Evolutionary conservation across 2,888 invertebrate species (phyloP).

Genomic region (Apantesis nais): DNA sequence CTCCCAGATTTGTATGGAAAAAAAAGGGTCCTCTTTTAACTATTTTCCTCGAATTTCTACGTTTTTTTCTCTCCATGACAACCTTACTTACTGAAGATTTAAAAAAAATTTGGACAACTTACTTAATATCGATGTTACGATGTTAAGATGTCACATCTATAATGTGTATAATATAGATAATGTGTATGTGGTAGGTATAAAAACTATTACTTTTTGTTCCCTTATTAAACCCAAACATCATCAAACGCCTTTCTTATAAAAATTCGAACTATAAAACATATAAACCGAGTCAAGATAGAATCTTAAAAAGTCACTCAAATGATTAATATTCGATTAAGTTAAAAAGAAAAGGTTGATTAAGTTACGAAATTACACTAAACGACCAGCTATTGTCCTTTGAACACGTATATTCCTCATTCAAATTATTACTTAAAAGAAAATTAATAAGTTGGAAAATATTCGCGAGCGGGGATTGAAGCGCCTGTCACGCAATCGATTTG

Average conservation of each 20-base stretch:
- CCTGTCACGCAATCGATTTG: constrained; percentile 65
- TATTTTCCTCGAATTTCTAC: background rate
- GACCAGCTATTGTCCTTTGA: background rate
- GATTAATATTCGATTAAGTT: too few relatives aligned
- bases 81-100: background rate
- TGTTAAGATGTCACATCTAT: too few relatives aligned
- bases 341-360: background rate
- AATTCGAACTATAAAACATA: too few relatives aligned
- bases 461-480: constrained; percentile 59
- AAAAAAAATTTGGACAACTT: background rate
- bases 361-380: background rate
- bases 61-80: background rate
- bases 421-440: constrained; percentile 54
- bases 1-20: too few relatives aligned
- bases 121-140: too few relatives aligned
- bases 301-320: background rate
- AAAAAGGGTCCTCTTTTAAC: background rate
- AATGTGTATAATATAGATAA: too few relatives aligned
- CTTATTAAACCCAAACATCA: too few relatives aligned
- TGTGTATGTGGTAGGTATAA: too few relatives aligned
- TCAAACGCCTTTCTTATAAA: too few relatives aligned
- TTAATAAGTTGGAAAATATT: constrained; percentile 75
- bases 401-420: background rate
- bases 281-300: too few relatives aligned
- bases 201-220: too few relatives aligned